Evolutionary conservation across 2,888 invertebrate species (phyloP).

Genomic region (Aleiodes alternator): DNA sequence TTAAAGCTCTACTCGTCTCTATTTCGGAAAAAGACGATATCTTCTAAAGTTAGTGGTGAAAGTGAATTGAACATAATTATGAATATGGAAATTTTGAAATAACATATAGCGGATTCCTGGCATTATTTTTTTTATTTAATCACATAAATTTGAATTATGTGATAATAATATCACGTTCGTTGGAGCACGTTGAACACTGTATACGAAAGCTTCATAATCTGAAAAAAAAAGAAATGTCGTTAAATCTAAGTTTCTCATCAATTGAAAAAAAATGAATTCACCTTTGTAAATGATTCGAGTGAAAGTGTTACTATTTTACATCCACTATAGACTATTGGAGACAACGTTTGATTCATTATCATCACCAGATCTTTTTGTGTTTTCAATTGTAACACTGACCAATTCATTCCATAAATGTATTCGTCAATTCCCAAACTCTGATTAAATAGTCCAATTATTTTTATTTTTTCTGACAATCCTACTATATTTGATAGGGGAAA

Average conservation of each 20-base stretch:
- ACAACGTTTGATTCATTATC: slow-evolving; percentile 46
- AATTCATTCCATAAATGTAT: slow-evolving; percentile 54
- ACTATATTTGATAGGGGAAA: too few relatives aligned
- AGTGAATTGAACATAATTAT: too few relatives aligned
- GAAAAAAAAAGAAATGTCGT: not conserved
- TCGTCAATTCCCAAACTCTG: slow-evolving; percentile 54
- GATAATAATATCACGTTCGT: not conserved
- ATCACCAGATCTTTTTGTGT: slow-evolving; percentile 47
- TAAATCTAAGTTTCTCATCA: not conserved
- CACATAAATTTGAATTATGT: too few relatives aligned
- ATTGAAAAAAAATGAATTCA: not conserved
- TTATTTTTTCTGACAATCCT: too few relatives aligned
- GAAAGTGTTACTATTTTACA: slow-evolving; percentile 29
- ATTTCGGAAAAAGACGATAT: too few relatives aligned
- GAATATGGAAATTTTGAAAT: too few relatives aligned
- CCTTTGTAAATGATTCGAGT: slow-evolving; percentile 13
- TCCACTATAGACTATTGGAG: slow-evolving; percentile 52
- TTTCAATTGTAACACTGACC: slow-evolving; percentile 41
- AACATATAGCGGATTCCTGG: too few relatives aligned
- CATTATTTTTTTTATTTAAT: too few relatives aligned
- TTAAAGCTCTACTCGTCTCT: too few relatives aligned
- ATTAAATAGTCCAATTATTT: not conserved
- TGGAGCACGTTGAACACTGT: slow-evolving; percentile 28
- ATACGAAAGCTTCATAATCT: slow-evolving; percentile 41
- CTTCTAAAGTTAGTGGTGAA: too few relatives aligned